A percentile compares a stretch with the other conserved stretches of the same genome.
Evolutionary conservation across 2,113 vertebrate species (phyloP).

Genomic region (Sarotherodon lohbergeri): DNA sequence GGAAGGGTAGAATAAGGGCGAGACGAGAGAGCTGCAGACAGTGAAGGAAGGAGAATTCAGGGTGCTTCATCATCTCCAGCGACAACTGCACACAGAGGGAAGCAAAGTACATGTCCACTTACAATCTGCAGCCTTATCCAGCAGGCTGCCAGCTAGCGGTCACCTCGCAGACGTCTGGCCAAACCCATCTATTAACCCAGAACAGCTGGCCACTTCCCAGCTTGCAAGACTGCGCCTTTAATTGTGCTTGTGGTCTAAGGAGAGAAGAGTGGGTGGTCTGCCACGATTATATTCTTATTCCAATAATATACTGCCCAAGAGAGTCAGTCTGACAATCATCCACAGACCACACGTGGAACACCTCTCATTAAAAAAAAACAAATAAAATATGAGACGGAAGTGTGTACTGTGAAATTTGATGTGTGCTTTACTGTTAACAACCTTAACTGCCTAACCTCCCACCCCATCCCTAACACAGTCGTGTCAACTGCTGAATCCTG

Average conservation of each 20-base stretch:
- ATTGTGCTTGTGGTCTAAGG: conserved; percentile 33
- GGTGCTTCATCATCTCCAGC: conserved; percentile 69
- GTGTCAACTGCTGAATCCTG: conserved; percentile 25
- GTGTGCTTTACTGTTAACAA: conserved; percentile 4
- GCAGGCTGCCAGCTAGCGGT: conserved; percentile 64
- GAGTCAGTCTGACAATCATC: not conserved
- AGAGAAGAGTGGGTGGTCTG: not conserved
- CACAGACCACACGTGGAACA: not conserved
- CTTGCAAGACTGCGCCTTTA: conserved; percentile 34
- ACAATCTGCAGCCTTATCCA: conserved; percentile 65
- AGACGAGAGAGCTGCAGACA: conserved; percentile 27
- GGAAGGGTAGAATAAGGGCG: conserved; percentile 50
- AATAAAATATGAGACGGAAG: not conserved
- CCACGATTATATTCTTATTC: conserved; percentile 19
- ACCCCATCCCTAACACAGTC: not conserved
- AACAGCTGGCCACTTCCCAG: conserved; percentile 66
- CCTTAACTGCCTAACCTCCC: not conserved
- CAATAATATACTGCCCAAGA: conserved; percentile 20
- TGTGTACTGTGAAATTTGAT: not conserved
- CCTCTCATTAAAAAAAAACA: not conserved
- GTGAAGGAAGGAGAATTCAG: conserved; percentile 43
- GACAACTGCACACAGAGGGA: conserved; percentile 61
- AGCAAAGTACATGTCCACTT: conserved; percentile 59
- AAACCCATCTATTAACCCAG: conserved; percentile 63
- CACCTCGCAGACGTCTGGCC: conserved; percentile 72